Base-by-base conservation (phyloP, 2,888 invertebrate genomes). In the Eurytoma adleriae region DNA sequence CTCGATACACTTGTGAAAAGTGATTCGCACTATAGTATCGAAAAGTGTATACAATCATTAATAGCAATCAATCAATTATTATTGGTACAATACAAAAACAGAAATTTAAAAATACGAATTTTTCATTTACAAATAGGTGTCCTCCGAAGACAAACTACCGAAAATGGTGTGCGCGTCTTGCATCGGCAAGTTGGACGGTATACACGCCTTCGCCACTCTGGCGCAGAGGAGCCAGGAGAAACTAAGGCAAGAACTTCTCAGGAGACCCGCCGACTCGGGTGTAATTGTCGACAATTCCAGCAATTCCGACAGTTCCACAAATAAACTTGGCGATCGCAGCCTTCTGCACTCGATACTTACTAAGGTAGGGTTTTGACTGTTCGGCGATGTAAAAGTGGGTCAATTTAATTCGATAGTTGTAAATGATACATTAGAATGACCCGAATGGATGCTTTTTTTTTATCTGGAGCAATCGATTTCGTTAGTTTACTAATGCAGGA, bases 151-250 rank as follows among this genome's bases (percentile, higher is more conserved):
- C 87, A 93, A 92, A 85, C 91, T 95, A 83, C 94, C 95, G 10
- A 95, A 94, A 91, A 93, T 94, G 91, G 93, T 95, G 84, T 95
- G 95, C 87, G 91, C 92, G 75, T 92, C 92, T 83, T 95, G 95
- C 86, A 93, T 93, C 84, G 92, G 92, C 72, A 94, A 93, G 91
- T 87, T 95, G 84, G 94, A 95, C 86, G 92, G 92, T 68, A 93
- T 95, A 75, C 94, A 94, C 89, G 92, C 93, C 78, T 95, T 95
- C 88, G 94, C 94, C 81, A 93, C 93, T 73, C 93, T 93, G 91
- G 94, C 94, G 66, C 91, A 92, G 79, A 92, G 92, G 88, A 93
- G 94, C 72, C 95, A 95, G 87, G 93, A 93, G 79, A 92, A 92
- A 85, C 91, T 95, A 85, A 91, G 89, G 84, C 89, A 91, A 82